Evolutionary conservation across 2,113 vertebrate genomes (phyloP), one percentile per base, ranked within the genome.

Genomic region (Hepsetus odoe): DNA sequence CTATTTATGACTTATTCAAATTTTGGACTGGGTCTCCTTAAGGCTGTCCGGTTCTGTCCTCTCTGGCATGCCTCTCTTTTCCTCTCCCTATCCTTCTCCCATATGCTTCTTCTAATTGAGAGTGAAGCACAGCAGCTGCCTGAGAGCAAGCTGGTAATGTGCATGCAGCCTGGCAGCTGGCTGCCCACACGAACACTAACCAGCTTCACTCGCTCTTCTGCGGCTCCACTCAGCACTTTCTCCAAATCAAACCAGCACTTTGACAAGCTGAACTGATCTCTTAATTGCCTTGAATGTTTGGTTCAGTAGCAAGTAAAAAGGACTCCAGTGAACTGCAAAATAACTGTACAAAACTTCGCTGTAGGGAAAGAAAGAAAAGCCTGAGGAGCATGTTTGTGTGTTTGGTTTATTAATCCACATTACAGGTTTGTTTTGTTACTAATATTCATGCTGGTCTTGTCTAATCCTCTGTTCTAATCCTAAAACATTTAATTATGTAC

Each of bases 51-150:
- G 40, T 22, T 24, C 26, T 46, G 26, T 30, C 35, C n/a, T 42
- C 53, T 9, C 51, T 40, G 28, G 16, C 59, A 73, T 59, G 22
- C 33, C 51, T 9, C n/a, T 10, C 51, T 24, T 22, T 10, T 10
- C 24, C 51, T 24, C 51, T 11, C 32, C 53, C 56, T 40, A 22
- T 13, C 55, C 35, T 6, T 8, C 35, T 10, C 20, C 65, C 75
- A 59, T 70, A 67, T 61, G 69, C 42, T 73, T 62, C 55, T 77
- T 58, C 49, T 73, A 79, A 82, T 74, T 70, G 56, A 70, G 53
- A 82, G 58, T 56, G 72, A 79, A 56, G 58, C 51, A 56, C 32
- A 72, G 18, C 73, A 72, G 77, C 68, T 83, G 77, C 70, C 67
- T 59, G 40, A 61, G 51, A 62, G 40, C 51, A 28, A 55, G 55